Percentiles rank a stretch among this genome's conserved stretches.
Evolutionary conservation across 2,113 vertebrate species (phyloP).

Genomic region (Dipodomys spectabilis): DNA sequence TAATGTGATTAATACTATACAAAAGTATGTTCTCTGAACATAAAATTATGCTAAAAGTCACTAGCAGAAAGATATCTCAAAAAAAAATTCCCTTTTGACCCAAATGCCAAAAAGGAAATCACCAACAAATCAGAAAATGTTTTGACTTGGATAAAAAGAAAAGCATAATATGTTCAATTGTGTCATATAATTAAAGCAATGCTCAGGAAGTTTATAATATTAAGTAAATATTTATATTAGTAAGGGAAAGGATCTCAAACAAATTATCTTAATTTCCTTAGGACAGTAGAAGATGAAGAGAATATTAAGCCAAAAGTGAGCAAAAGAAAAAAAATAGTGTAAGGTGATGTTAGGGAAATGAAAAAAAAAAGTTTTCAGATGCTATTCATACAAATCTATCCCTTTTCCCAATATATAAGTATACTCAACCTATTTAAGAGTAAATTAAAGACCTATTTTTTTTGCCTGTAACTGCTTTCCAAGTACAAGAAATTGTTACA

Average conservation of each 20-base stretch:
- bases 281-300: slow-evolving; percentile 40
- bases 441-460: neutral
- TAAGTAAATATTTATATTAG: slow-evolving; percentile 28
- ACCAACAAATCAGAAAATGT: neutral
- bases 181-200: neutral
- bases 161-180: neutral
- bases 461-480: neutral
- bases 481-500: neutral
- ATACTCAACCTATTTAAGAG: neutral
- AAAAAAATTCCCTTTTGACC: neutral
- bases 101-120: slow-evolving; percentile 5
- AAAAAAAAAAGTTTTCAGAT: too few species aligned
- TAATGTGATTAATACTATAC: neutral
- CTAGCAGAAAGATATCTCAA: neutral
- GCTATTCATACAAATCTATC: neutral
- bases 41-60: neutral
- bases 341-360: too few species aligned
- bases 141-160: slow-evolving; percentile 20
- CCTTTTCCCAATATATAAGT: neutral
- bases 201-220: neutral
- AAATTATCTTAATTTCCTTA: slow-evolving; percentile 19
- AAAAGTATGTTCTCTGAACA: neutral
- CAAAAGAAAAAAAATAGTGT: neutral
- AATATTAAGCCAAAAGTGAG: slow-evolving; percentile 18
- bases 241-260: neutral